Conservation (phyloP, 1,140 invertebrate species). For the Nomia melanderi region DNA sequence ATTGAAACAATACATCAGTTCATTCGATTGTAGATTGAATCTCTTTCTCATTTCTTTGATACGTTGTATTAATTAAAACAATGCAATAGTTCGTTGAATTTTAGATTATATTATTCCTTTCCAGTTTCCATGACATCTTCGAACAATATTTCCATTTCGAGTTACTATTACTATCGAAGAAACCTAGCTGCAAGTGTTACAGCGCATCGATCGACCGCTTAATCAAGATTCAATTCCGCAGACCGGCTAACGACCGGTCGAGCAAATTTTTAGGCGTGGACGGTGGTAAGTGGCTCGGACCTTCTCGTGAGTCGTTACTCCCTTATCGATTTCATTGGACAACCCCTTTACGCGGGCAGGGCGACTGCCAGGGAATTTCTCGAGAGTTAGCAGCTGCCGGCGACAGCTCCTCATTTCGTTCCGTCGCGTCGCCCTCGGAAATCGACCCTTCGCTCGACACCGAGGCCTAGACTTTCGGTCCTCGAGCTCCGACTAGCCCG, state of each 20-base stretch:
- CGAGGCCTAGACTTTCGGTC: conserved; percentile 18
- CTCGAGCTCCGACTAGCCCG: conserved; percentile 49
- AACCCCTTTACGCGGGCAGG: conserved; percentile 60
- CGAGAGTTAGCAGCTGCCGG: conserved; percentile 75
- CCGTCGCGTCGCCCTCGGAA: conserved; percentile 50
- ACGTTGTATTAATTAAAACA: too few relatives aligned
- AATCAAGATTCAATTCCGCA: neutral
- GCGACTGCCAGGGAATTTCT: conserved; percentile 77
- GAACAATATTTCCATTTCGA: too few relatives aligned
- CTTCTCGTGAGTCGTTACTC: conserved; percentile 51
- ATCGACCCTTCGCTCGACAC: conserved; percentile 26
- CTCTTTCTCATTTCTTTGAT: too few relatives aligned
- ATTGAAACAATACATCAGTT: too few relatives aligned
- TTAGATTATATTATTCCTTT: too few relatives aligned
- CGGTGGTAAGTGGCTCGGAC: conserved; percentile 30
- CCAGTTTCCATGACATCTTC: too few relatives aligned
- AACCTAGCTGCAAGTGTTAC: too few relatives aligned
- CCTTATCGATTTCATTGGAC: conserved; percentile 76
- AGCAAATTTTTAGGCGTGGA: conserved; percentile 20
- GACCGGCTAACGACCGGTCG: neutral
- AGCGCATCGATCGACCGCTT: too few relatives aligned
- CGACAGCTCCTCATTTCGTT: conserved; percentile 78
- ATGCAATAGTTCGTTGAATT: too few relatives aligned
- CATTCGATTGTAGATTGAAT: too few relatives aligned
- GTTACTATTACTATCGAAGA: too few relatives aligned